Evolutionary conservation across 2,888 invertebrate species (phyloP), one percentile per base, ranked within the genome.

Genomic region (Drosophila rubida): DNA sequence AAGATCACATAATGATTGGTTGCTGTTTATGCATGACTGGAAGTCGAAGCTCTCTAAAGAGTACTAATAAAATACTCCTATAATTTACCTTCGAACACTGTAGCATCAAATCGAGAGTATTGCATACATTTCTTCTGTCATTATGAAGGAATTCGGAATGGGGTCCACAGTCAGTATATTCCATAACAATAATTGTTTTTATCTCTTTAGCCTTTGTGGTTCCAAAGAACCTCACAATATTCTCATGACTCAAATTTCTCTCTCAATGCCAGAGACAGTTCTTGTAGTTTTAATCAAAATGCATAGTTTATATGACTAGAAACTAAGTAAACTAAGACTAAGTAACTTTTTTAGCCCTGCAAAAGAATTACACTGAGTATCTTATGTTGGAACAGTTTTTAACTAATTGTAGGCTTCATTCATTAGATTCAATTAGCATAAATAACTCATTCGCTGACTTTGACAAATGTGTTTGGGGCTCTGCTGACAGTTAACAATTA

Each of bases 401-500:
- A 57, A 66, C 51, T 80, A 77, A 83, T 83, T 74, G 63, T 71
- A 61, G 53, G 57, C 60, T 41, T 23, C 60, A 64, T 80, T 86
- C 70, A 83, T 74, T 81, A 77, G 35, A 45, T 53, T 25, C 62
- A 69, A 75, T 87, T 84, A 80, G 59, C 77, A 62, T 79, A 51
- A 30, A 58, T 57, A 64, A 62, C 49, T 16, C 9, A 48, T 45
- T 1, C n/a, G 48, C 25, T 72, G 87, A 87, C 81, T 75, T 64
- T 87, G 81, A 81, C 81, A 80, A 87, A 80, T 80, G 69, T 51
- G 58, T 25, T 14, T 13, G 8, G 22, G 16, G 48, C 58, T 46
- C 30, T 46, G 67, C 30, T 65, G 84, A 83, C 87, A 81, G 75
- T 35, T 32, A 55, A 50, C 84, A 80, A 70, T 83, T 86, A 74